Base-by-base conservation (phyloP, 1,140 invertebrate species). In the Drosophila eugracilis region DNA sequence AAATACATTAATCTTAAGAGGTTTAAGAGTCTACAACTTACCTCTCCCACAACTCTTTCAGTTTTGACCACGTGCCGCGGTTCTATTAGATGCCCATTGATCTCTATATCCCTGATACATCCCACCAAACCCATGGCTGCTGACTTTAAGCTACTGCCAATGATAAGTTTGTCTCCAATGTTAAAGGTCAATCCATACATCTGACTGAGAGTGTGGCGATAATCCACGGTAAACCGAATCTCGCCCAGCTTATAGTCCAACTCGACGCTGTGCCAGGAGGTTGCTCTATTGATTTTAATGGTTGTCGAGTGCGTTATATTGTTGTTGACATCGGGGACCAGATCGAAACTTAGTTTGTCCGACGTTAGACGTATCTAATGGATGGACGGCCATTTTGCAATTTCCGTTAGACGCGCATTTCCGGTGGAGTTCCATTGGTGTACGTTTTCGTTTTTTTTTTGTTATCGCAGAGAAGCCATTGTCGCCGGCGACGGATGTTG, bases 101-200 rank as follows among this genome's bases (percentile, higher is more conserved):
- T 95, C 86, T 94, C 93, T 36, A 98, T 96, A 73, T 97, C 95
- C 58, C 96, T 93, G 93, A 99, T 97, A 86, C 97, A 99, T 7
- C 97, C 97, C 32, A 98, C 95, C 48, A 98, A 93, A 19, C 97
- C 97, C 92, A 93, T 91, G 57, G 93, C 93, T 0, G 93, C 93
- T 71, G 92, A 94, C 92, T 93, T 95, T 53, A 95, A 90, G 4
- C 96, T 96, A 84, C 95, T 96, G 52, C 95, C 96, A 54, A 96
- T 95, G 41, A 96, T 96, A 41, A 94, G 92, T 77, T 94, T 94
- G 72, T 94, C 93, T 86, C 93, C 93, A 14, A 94, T 91, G 67
- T 93, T 92, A 65, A 94, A 94, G 73, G 94, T 92, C 59, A 94
- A 73, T 19, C 93, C 94, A 66, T 95, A 95, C 88, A 94, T 92